Percentiles rank a stretch among this genome's conserved stretches.
Evolutionary conservation across 1,140 invertebrate species (phyloP).

Genomic region (Lepidurus couesii): DNA sequence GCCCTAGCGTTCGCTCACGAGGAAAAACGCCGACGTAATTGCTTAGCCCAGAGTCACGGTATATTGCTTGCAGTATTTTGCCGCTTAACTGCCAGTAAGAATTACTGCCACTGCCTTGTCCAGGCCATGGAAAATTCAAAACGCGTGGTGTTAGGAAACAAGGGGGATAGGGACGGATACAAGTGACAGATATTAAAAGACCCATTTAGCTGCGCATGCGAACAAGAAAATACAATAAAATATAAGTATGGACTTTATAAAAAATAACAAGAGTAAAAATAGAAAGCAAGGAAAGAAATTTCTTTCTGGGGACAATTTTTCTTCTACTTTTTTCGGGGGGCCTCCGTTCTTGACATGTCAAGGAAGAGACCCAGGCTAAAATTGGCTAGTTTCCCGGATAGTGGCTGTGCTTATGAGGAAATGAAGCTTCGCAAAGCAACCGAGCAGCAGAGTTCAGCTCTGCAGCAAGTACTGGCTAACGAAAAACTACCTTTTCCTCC

Average conservation of each 20-base stretch:
- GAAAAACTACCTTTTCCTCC: neutral
- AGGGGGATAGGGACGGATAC: neutral
- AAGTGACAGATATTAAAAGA: constrained; percentile 19
- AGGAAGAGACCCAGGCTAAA: neutral
- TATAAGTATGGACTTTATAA: neutral
- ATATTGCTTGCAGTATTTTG: neutral
- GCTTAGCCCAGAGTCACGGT: neutral
- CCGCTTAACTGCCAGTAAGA: neutral
- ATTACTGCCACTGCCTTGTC: neutral
- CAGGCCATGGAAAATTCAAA: constrained; percentile 8
- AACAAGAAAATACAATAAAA: too few relatives aligned
- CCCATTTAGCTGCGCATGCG: neutral
- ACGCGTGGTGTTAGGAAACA: neutral
- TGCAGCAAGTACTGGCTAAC: neutral
- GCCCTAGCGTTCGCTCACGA: neutral
- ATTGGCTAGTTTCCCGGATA: constrained; percentile 18
- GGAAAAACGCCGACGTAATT: neutral
- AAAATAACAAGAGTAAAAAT: neutral
- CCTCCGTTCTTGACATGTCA: neutral
- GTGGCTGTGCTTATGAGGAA: constrained; percentile 21
- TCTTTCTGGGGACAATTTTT: neutral
- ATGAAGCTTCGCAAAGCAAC: constrained; percentile 21
- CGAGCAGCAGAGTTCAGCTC: neutral
- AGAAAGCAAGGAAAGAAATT: neutral
- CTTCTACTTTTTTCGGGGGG: neutral